Evolutionary conservation across 2,888 invertebrate genomes (phyloP).

Genomic region (Tineola bisselliella): DNA sequence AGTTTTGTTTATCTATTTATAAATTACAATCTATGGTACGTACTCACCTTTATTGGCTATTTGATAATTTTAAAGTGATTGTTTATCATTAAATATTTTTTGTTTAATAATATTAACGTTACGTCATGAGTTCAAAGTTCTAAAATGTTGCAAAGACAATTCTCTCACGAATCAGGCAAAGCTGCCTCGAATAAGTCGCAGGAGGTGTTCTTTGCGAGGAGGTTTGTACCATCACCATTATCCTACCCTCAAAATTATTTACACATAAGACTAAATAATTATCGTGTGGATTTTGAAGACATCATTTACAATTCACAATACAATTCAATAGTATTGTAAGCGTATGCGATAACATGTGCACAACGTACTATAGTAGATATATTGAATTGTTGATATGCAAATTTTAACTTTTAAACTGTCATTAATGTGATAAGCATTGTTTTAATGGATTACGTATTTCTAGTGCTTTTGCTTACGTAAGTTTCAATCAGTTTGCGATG

Average conservation of each 20-base stretch:
- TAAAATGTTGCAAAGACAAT: conserved; percentile 45
- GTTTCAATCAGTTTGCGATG: too few species aligned
- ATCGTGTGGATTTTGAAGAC: too few species aligned
- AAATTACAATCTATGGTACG: conserved; percentile 10
- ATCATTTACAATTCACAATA: too few species aligned
- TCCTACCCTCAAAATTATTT: not conserved
- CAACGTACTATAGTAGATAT: not conserved
- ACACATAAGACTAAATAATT: too few species aligned
- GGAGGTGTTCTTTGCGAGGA: conserved; percentile 49
- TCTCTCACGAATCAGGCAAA: conserved; percentile 57
- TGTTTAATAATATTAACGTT: not conserved
- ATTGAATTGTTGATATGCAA: not conserved
- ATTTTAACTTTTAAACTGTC: not conserved
- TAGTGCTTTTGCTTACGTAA: too few species aligned
- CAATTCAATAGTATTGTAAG: not conserved
- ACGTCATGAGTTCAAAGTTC: not conserved
- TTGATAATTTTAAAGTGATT: not conserved
- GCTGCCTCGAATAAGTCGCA: conserved; percentile 44
- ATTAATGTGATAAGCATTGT: not conserved
- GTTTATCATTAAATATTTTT: not conserved
- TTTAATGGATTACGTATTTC: not conserved
- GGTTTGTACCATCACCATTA: conserved; percentile 26
- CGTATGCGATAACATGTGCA: not conserved
- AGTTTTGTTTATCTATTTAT: not conserved
- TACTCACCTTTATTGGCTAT: not conserved